Conservation (phyloP, 2,888 invertebrate genomes). For the Limenitis camilla region DNA sequence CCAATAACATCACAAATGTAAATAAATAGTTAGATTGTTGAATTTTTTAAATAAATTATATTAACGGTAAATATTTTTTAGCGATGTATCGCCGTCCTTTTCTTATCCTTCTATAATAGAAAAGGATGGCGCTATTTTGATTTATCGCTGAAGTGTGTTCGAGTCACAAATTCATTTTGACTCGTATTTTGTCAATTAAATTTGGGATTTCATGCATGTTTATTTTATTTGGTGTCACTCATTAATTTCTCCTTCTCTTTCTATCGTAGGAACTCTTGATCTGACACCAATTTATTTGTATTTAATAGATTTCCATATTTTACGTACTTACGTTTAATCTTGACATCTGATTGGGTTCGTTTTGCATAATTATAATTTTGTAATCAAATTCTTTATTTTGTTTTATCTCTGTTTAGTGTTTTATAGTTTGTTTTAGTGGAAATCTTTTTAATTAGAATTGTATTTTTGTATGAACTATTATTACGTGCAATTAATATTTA, state of each 20-base stretch:
- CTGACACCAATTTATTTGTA: constrained; percentile 12
- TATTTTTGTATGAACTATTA: constrained; percentile 72
- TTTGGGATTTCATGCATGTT: constrained; percentile 5
- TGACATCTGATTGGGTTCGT: constrained; percentile 53
- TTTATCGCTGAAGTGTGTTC: not conserved
- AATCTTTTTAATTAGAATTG: constrained; percentile 67
- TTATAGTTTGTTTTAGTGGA: constrained; percentile 66
- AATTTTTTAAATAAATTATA: constrained; percentile 38
- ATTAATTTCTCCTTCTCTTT: no score
- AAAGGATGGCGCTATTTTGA: not conserved
- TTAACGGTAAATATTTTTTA: constrained; percentile 3
- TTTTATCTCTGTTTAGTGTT: constrained; percentile 45
- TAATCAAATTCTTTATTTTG: constrained; percentile 26
- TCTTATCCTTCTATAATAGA: constrained; percentile 1
- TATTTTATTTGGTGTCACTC: no score
- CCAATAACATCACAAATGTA: constrained; percentile 60
- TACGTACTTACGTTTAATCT: constrained; percentile 31
- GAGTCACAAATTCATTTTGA: constrained; percentile 1
- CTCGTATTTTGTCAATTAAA: constrained; percentile 17
- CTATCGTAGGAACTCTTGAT: constrained; percentile 6
- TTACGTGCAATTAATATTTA: constrained; percentile 72
- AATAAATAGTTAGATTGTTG: constrained; percentile 58
- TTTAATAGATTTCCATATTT: constrained; percentile 1
- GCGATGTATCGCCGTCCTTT: not conserved
- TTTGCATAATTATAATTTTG: constrained; percentile 30